Percentiles rank a stretch among this genome's conserved stretches.
Conservation (phyloP, 2,113 vertebrate species). For the Carlito syrichta region DNA sequence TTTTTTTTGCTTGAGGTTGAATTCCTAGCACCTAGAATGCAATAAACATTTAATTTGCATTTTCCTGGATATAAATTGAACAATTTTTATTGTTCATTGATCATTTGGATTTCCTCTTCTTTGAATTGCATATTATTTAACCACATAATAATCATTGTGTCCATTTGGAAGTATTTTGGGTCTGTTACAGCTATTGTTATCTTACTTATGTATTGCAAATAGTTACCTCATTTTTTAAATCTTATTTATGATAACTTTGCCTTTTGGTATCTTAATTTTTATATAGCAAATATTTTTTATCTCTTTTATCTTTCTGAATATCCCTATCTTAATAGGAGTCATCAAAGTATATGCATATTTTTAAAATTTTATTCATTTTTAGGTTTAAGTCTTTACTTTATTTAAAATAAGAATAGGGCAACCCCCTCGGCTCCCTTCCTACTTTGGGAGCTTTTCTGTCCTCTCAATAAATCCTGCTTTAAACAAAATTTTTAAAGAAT, state of each 20-base stretch:
- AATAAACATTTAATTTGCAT: not conserved
- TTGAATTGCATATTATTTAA: not conserved
- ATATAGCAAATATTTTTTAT: not conserved
- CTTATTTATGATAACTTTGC: not conserved
- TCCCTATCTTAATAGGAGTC: not conserved
- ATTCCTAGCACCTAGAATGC: not conserved
- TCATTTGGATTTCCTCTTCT: not conserved
- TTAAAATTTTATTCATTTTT: not conserved
- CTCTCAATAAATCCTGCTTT: too few relatives aligned
- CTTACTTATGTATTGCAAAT: not conserved
- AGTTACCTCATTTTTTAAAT: not conserved
- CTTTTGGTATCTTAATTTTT: not conserved
- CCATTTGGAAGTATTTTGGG: not conserved
- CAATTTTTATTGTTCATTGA: not conserved
- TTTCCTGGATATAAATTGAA: not conserved
- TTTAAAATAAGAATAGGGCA: not conserved
- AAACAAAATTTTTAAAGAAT: too few relatives aligned
- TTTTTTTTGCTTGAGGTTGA: not conserved
- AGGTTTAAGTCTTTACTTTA: not conserved
- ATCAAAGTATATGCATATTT: not conserved
- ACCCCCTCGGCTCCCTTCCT: too few relatives aligned
- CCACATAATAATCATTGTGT: not conserved
- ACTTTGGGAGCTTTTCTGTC: too few relatives aligned
- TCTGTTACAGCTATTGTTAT: not conserved
- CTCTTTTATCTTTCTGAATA: not conserved